phyloP scores from a whole-genome alignment of 2,113 vertebrate genomes.

The Phalacrocorax brasilianus region DNA sequence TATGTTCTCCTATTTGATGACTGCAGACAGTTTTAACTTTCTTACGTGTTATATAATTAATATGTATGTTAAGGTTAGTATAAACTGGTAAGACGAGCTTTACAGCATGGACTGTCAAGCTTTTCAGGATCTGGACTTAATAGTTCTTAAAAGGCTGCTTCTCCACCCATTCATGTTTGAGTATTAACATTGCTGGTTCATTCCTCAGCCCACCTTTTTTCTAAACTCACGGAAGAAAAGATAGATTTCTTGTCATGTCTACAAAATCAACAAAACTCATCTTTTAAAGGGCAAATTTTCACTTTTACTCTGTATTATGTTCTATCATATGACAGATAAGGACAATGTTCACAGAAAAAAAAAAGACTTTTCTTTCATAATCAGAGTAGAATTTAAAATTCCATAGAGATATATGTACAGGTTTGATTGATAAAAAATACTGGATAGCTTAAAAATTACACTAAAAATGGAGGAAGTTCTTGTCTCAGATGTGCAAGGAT shows the following conservation, averaged over 20 bases:
- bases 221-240: neutral
- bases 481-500: neutral
- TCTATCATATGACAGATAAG: neutral
- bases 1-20: neutral
- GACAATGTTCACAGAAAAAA: neutral
- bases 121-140: neutral
- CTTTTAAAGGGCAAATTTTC: neutral
- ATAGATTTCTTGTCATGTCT: neutral
- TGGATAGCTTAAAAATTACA: neutral
- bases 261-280: neutral
- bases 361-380: neutral
- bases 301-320: neutral
- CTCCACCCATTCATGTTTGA: neutral
- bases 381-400: neutral
- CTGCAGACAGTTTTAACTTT: neutral
- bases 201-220: neutral
- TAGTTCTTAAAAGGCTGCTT: neutral
- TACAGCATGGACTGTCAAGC: neutral
- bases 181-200: neutral
- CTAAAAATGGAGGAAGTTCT: neutral
- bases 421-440: neutral
- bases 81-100: neutral
- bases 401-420: neutral
- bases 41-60: neutral
- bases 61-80: neutral